These are phyloP conservation scores for Cataglyphis rosenhaueri DNA, from an alignment of 2,888 invertebrate genomes.

Conservation along the genomic window DNA sequence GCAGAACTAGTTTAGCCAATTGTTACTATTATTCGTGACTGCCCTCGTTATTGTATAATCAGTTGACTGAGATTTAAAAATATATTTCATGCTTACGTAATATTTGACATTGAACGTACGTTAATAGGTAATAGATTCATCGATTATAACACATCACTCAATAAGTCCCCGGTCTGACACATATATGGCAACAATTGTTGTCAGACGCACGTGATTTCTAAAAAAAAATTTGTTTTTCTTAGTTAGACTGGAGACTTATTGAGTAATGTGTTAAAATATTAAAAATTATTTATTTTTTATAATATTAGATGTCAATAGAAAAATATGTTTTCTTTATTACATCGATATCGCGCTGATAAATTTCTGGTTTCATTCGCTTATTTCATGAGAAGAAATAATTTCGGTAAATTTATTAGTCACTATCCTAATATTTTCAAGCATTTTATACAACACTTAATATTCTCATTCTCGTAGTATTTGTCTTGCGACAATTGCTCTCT, in stretches of 20 bases:
- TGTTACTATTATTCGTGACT: slow-evolving; percentile 57
- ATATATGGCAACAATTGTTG: no score
- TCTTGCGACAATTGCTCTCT: background rate
- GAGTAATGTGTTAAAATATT: background rate
- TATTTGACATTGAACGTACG: background rate
- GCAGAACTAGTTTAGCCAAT: slow-evolving; percentile 58
- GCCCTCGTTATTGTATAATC: slow-evolving; percentile 47
- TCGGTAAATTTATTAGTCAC: background rate
- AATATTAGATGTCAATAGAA: background rate
- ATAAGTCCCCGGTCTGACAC: no score
- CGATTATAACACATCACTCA: background rate
- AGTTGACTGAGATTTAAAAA: slow-evolving; percentile 35
- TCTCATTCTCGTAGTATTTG: background rate
- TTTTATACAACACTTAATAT: background rate
- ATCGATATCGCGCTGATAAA: background rate
- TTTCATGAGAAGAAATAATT: background rate
- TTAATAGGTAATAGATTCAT: background rate
- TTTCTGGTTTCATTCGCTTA: background rate
- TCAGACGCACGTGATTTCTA: no score
- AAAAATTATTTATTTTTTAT: background rate
- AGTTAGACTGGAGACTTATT: no score
- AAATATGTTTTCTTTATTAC: background rate
- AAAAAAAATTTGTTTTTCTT: no score
- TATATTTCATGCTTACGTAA: slow-evolving; percentile 15
- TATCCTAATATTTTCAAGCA: background rate